Conservation (phyloP, 2,888 invertebrate species). For the Drosophila birchii region DNA sequence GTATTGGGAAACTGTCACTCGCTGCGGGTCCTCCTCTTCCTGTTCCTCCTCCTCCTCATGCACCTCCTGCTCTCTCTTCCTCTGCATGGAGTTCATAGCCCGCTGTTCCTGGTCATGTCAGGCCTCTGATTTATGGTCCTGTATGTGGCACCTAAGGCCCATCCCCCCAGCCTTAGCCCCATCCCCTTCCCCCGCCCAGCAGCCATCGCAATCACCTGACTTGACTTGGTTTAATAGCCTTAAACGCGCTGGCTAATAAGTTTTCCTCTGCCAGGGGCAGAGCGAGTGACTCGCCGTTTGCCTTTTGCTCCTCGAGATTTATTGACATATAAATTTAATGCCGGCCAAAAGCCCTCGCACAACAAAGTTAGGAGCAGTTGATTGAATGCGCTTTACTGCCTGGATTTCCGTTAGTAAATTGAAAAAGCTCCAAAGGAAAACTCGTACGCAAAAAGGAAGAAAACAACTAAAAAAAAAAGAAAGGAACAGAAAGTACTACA, state of each 20-base stretch:
- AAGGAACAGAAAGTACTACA: background rate
- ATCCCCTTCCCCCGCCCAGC: background rate
- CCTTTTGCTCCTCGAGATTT: conserved; percentile 72
- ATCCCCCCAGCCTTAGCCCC: too few relatives aligned
- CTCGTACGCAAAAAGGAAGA: conserved; percentile 5
- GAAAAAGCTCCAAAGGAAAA: conserved; percentile 51
- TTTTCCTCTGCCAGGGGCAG: conserved; percentile 36
- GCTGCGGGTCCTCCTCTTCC: background rate
- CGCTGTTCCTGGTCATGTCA: conserved; percentile 42
- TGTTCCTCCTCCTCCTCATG: background rate
- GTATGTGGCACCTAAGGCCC: conserved; percentile 41
- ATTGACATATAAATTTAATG: conserved; percentile 79
- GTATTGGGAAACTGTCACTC: conserved; percentile 27
- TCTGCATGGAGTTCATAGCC: conserved; percentile 51
- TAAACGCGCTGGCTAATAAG: conserved; percentile 64
- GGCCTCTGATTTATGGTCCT: conserved; percentile 63
- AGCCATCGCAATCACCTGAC: conserved; percentile 14
- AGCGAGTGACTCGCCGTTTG: conserved; percentile 67
- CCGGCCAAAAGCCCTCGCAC: conserved; percentile 31
- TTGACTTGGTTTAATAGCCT: conserved; percentile 48
- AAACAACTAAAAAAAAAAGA: background rate
- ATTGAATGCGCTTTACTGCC: conserved; percentile 76
- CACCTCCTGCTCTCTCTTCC: background rate
- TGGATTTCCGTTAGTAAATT: conserved; percentile 79
- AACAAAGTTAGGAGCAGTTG: conserved; percentile 70